Evolutionary conservation across 2,888 invertebrate species (phyloP), one percentile per base, ranked within the genome.

Genomic region (Lepidochrysops patricia): DNA sequence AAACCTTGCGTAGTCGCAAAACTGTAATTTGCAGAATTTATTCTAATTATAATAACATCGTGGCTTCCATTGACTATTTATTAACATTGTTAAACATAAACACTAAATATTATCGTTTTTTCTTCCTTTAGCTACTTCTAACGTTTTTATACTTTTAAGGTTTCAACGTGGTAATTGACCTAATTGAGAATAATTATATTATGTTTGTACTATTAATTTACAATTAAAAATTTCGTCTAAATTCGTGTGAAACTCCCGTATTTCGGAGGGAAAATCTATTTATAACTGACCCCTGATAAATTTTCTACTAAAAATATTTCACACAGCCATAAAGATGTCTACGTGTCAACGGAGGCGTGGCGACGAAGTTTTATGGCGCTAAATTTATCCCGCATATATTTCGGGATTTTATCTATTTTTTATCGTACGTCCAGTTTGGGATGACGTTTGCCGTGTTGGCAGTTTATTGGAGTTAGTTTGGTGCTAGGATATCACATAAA

Each of bases 261-360:
- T 43, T 23, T 43, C 23, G 43, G 32, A 32, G 15, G 54, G 6
- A 19, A 54, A 19, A 54, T 54, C 54, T 54, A 54, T 54, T 54
- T 54, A 54, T 54, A 54, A 54, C 7, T 54, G 54, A 54, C 54
- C 54, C 54, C 54, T 54, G 54, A 54, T 54, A 54, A 54, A 54
- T 54, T 29, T 54, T 29, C 4, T 12, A 54, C 54, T 54, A 54
- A 54, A 52, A 54, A 54, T 54, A 54, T 54, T 54, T 54, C 54
- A 54, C 54, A 23, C 6, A 19, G 68, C 70, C 75, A 76, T 81
- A 79, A 83, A 84, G 67, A 77, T 82, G 83, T 84, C 83, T 65
- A 74, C 79, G 79, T 74, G 82, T 86, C 85, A 82, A 76, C 74
- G 73, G 68, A 79, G 84, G 84, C 84, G 84, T 80, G 79, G 72